These are phyloP conservation scores for Sarcoramphus papa DNA, from an alignment of 2,797 vertebrate species.

Conservation along the genomic window DNA sequence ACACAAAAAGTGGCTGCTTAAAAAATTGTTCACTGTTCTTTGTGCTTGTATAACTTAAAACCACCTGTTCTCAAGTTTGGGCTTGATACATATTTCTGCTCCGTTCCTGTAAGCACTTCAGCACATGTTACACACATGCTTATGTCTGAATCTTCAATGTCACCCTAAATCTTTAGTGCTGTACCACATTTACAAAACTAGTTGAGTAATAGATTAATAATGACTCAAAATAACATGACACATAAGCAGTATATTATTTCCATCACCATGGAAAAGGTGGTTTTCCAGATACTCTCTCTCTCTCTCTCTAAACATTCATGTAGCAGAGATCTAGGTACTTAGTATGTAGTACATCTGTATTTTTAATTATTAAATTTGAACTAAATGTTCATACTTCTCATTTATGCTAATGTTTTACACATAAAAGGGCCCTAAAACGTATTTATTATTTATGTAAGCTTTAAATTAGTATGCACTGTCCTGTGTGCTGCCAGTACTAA, in stretches of 20 bases:
- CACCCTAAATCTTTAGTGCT: not conserved
- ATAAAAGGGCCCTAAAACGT: not conserved
- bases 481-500: not conserved
- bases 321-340: not conserved
- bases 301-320: not conserved
- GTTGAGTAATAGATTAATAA: conserved; percentile 17
- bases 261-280: not conserved
- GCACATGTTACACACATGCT: conserved; percentile 40
- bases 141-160: conserved; percentile 8
- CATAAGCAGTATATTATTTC: conserved; percentile 1
- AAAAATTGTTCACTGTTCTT: conserved; percentile 16
- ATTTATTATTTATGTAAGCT: not conserved
- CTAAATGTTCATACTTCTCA: not conserved
- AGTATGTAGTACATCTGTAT: not conserved
- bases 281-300: not conserved
- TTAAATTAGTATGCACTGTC: not conserved
- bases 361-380: not conserved
- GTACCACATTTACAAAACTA: not conserved
- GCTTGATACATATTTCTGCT: conserved; percentile 60
- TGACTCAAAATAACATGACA: not conserved
- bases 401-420: not conserved
- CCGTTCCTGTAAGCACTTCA: conserved; percentile 8
- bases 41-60: conserved; percentile 58
- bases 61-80: conserved; percentile 66
- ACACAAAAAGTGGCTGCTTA: not conserved